Conservation (phyloP, 2,113 vertebrate species). For the Menura novaehollandiae region DNA sequence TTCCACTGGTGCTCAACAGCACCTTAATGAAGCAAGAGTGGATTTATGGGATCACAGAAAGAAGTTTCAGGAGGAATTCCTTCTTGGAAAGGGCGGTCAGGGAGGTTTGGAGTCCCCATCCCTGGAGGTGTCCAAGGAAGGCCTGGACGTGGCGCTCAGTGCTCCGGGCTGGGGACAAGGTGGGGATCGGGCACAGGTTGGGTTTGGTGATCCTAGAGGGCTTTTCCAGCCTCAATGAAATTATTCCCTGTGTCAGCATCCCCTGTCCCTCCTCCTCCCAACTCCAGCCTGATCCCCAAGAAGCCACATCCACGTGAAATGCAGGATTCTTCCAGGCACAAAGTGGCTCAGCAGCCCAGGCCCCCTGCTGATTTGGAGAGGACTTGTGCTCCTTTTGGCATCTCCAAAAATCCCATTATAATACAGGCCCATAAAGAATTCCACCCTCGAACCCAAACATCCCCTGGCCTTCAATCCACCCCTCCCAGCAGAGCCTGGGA, state of each 20-base stretch:
- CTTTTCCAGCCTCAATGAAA: background rate
- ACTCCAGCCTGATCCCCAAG: background rate
- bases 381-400: background rate
- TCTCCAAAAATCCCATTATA: background rate
- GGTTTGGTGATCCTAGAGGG: background rate
- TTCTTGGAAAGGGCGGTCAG: background rate
- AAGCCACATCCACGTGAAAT: background rate
- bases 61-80: background rate
- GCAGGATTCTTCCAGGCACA: background rate
- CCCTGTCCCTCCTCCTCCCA: background rate
- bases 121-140: no score
- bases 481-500: background rate
- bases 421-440: background rate
- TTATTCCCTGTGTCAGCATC: background rate
- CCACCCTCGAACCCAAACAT: background rate
- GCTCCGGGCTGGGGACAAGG: background rate
- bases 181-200: background rate
- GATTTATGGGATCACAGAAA: background rate
- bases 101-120: background rate
- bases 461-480: background rate
- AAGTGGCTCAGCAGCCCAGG: background rate
- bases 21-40: background rate
- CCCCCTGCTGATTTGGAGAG: background rate
- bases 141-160: background rate
- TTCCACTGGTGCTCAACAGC: background rate